Evolutionary conservation across 2,113 vertebrate genomes (phyloP).

Genomic region (Ardeotis arabs): DNA sequence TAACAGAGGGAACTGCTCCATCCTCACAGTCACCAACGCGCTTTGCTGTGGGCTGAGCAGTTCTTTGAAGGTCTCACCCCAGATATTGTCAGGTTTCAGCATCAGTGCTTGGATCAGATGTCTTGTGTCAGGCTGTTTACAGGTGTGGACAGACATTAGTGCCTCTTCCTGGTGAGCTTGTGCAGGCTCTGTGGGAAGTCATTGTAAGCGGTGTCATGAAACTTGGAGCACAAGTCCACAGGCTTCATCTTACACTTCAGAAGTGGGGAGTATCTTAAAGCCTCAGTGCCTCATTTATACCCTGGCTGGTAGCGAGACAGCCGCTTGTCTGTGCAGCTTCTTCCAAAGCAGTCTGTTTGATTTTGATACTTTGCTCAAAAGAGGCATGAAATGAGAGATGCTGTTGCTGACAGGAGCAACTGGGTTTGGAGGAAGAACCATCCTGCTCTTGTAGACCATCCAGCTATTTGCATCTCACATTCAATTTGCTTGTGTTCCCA

Average conservation of each 20-base stretch:
- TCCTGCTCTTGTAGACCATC: neutral
- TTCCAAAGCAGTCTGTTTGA: neutral
- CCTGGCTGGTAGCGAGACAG: neutral
- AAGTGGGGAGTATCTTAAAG: neutral
- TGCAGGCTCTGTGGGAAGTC: neutral
- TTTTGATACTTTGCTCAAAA: neutral
- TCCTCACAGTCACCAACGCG: neutral
- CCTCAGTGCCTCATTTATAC: accelerated
- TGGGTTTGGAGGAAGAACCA: neutral
- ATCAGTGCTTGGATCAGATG: neutral
- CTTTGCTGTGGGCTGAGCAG: neutral
- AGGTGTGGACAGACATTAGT: neutral
- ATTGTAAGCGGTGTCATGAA: neutral
- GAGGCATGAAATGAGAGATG: neutral
- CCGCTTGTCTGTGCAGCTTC: neutral
- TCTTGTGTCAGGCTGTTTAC: neutral
- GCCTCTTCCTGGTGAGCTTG: neutral
- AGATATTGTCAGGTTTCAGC: neutral
- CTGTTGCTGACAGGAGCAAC: neutral
- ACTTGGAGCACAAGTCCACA: neutral
- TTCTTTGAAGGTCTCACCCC: neutral
- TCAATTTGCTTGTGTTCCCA: slow-evolving; percentile 47
- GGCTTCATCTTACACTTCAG: neutral
- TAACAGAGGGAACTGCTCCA: neutral
- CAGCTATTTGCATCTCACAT: accelerated